These are phyloP conservation scores for Cantharis rustica DNA, from an alignment of 2,888 invertebrate genomes.

Conservation along the genomic window DNA sequence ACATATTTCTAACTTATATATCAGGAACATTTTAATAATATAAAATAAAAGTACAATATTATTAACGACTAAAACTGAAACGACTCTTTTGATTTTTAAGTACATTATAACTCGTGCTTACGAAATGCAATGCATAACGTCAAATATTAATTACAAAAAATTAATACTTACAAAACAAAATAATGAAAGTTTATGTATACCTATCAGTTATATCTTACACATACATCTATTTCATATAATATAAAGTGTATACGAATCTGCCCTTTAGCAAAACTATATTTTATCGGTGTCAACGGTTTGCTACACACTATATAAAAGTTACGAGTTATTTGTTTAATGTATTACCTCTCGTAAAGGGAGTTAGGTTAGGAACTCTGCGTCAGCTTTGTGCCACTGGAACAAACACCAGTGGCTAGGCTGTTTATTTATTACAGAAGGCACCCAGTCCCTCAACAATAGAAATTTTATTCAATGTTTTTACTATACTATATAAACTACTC, in stretches of 20 bases:
- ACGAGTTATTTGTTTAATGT: conserved; percentile 50
- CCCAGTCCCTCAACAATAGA: conserved; percentile 58
- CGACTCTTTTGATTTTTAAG: conserved; percentile 34
- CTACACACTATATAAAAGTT: conserved; percentile 54
- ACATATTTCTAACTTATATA: conserved; percentile 48
- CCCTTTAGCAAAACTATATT: conserved; percentile 56
- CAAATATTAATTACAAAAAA: background rate
- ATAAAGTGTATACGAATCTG: conserved; percentile 54
- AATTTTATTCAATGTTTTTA: conserved; percentile 25
- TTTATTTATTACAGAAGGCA: conserved; percentile 55
- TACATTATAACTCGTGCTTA: conserved; percentile 35
- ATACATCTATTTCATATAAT: conserved; percentile 53
- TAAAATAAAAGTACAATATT: conserved; percentile 43
- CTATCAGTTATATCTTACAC: conserved; percentile 49
- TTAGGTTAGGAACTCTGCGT: conserved; percentile 56
- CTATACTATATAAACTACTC: background rate
- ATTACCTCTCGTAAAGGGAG: conserved; percentile 53
- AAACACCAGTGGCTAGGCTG: conserved; percentile 43
- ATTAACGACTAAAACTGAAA: conserved; percentile 33
- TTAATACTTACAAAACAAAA: conserved; percentile 27
- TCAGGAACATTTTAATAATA: conserved; percentile 52
- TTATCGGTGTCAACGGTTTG: conserved; percentile 53
- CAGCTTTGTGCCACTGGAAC: conserved; percentile 44
- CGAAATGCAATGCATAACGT: conserved; percentile 33
- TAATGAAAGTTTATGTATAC: conserved; percentile 39